phyloP scores from a whole-genome alignment of 2,113 vertebrate genomes.

The Rhinolophus sinicus region DNA sequence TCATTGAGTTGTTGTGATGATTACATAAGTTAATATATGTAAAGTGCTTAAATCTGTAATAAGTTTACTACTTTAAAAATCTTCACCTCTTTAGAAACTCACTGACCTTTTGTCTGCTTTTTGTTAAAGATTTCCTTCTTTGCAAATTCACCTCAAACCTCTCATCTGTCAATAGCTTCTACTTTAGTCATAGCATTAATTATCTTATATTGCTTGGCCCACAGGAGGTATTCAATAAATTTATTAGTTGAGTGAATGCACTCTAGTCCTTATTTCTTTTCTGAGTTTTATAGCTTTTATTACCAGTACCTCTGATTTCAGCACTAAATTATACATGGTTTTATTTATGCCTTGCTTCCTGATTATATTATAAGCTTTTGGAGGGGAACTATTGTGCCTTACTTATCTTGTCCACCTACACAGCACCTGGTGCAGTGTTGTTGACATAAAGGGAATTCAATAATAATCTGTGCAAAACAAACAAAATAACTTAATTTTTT shows the following conservation, averaged over 20 bases:
- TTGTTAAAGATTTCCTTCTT: neutral
- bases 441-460: neutral
- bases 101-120: neutral
- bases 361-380: neutral
- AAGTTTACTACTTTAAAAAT: neutral
- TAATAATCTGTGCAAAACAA: constrained; percentile 7
- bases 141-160: neutral
- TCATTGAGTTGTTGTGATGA: neutral
- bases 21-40: neutral
- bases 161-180: neutral
- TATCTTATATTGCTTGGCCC: neutral
- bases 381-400: neutral
- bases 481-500: neutral
- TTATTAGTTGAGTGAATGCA: neutral
- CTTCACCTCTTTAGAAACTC: neutral
- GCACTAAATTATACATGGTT: neutral
- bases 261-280: neutral
- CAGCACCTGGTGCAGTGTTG: neutral
- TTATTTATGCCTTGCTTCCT: neutral
- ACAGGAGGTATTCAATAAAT: neutral
- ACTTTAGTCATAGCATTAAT: neutral
- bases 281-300: constrained; percentile 26
- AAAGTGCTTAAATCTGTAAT: neutral
- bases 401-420: neutral
- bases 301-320: neutral